These are phyloP conservation scores for Aradus depressus DNA, from an alignment of 2,888 invertebrate species.

Conservation along the genomic window DNA sequence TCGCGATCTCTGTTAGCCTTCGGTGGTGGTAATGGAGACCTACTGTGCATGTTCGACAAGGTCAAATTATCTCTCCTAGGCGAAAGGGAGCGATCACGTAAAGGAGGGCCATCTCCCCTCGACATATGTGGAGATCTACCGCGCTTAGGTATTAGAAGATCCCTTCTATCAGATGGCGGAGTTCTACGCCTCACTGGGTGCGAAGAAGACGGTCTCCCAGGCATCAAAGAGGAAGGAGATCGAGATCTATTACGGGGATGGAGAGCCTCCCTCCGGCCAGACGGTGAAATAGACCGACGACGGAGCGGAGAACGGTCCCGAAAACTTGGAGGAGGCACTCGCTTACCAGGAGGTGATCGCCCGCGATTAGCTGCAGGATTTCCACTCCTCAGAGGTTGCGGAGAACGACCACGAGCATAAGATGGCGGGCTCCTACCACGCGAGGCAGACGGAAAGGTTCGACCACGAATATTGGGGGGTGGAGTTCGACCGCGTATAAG, in stretches of 20 bases:
- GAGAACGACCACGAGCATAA: background rate
- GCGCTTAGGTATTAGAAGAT: too few relatives aligned
- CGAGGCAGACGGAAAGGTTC: too few relatives aligned
- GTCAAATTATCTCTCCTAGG: too few relatives aligned
- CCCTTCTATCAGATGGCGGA: background rate
- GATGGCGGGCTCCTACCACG: background rate
- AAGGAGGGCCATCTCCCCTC: too few relatives aligned
- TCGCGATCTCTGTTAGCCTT: too few relatives aligned
- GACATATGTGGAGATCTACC: too few relatives aligned
- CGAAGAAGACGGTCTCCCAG: background rate
- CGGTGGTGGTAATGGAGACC: too few relatives aligned
- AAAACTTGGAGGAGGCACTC: constrained; percentile 2
- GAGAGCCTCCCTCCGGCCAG: background rate
- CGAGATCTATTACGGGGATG: background rate
- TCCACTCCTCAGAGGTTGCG: background rate
- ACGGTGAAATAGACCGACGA: background rate
- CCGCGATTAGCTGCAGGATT: too few relatives aligned
- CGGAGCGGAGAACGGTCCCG: background rate
- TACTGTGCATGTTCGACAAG: too few relatives aligned
- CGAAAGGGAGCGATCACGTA: too few relatives aligned
- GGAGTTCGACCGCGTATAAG: background rate
- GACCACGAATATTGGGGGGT: background rate
- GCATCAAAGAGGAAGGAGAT: background rate
- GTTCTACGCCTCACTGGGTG: background rate
- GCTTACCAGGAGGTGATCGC: background rate